Evolutionary conservation across 2,888 invertebrate species (phyloP).

Genomic region (Stenchaetothrips biformis): DNA sequence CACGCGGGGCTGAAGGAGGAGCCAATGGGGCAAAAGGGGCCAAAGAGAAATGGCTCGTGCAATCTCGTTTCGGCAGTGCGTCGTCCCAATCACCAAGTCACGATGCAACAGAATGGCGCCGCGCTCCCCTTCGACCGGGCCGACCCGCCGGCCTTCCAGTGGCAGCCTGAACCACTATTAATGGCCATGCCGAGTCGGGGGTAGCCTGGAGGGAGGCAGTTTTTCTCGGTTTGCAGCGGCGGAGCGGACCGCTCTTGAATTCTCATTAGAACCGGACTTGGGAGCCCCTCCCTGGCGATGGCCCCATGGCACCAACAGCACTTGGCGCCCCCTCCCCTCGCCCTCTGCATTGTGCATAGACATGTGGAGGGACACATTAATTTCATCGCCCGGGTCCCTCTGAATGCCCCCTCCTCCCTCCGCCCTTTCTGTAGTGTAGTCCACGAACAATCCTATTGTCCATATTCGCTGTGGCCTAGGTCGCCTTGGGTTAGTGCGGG

Average conservation of each 20-base stretch:
- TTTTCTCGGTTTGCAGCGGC: not conserved
- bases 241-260: not conserved
- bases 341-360: not conserved
- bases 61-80: too few relatives aligned
- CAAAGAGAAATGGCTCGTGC: too few relatives aligned
- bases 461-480: too few relatives aligned
- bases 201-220: not conserved
- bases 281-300: not conserved
- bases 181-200: not conserved
- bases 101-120: too few relatives aligned
- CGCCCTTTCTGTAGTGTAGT: too few relatives aligned
- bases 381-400: not conserved
- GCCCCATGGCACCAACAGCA: not conserved
- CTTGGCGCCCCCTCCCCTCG: not conserved
- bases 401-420: not conserved
- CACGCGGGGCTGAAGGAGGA: too few relatives aligned
- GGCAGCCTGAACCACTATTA: not conserved
- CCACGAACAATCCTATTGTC: too few relatives aligned
- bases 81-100: too few relatives aligned
- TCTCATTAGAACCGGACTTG: slow-evolving; percentile 7
- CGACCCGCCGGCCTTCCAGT: too few relatives aligned
- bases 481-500: too few relatives aligned
- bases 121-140: too few relatives aligned
- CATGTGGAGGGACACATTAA: not conserved
- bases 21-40: too few relatives aligned